Evolutionary conservation across 2,888 invertebrate species (phyloP).

Genomic region (Pantelozetes paolii): DNA sequence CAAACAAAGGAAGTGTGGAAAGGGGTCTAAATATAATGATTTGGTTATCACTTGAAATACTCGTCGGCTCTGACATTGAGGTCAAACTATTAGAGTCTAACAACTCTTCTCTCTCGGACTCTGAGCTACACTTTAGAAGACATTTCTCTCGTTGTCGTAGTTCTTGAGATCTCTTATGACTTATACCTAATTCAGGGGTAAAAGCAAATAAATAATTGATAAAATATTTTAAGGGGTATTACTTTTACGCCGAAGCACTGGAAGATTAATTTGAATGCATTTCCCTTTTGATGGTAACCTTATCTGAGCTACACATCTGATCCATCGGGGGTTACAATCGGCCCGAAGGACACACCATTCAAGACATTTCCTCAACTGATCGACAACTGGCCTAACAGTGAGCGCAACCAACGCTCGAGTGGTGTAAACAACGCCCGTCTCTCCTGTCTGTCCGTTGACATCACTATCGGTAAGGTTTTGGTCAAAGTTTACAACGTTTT

Average conservation of each 20-base stretch:
- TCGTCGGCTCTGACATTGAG: not conserved
- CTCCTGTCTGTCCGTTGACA: not conserved
- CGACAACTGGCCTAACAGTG: constrained; percentile 37
- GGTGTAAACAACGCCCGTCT: constrained; percentile 30
- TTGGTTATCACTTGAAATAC: not conserved
- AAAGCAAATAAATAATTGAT: not conserved
- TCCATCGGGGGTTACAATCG: constrained; percentile 39
- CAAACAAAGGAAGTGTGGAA: constrained; percentile 85
- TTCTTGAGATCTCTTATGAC: constrained; percentile 7
- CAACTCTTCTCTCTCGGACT: constrained; percentile 9
- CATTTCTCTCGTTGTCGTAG: not conserved
- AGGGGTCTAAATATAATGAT: constrained; percentile 40
- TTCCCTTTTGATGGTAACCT: constrained; percentile 39
- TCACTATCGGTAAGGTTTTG: not conserved
- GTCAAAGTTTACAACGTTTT: not conserved
- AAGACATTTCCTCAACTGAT: constrained; percentile 34
- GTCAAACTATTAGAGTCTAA: not conserved
- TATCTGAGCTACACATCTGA: constrained; percentile 38
- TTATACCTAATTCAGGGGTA: not conserved
- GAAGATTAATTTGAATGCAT: constrained; percentile 29
- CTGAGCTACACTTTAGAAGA: not conserved
- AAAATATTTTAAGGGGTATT: not conserved
- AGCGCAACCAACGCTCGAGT: constrained; percentile 39
- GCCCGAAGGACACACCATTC: constrained; percentile 39
- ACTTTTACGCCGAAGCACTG: not conserved